Evolutionary conservation across 2,888 invertebrate genomes (phyloP).

Genomic region (Bombyx huttoni): DNA sequence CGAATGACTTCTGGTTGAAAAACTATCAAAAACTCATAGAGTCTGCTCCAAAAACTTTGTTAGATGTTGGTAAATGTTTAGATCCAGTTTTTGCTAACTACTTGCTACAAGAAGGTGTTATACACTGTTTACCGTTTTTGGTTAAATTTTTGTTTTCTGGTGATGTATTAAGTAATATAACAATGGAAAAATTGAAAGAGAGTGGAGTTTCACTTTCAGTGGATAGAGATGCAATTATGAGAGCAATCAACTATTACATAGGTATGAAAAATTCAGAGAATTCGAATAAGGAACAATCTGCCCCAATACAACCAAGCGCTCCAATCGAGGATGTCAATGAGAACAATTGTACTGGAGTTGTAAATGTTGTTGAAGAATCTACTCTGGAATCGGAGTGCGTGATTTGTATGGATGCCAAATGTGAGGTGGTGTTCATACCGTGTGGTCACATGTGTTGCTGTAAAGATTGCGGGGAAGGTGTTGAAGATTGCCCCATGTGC

Average conservation of each 20-base stretch:
- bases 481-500: constrained; percentile 84
- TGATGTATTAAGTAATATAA: constrained; percentile 64
- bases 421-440: constrained; percentile 84
- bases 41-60: constrained; percentile 77
- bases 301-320: constrained; percentile 27
- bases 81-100: constrained; percentile 79
- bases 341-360: constrained; percentile 38
- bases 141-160: constrained; percentile 72
- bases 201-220: constrained; percentile 69
- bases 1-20: constrained; percentile 79
- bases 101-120: constrained; percentile 79
- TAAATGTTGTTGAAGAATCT: constrained; percentile 29
- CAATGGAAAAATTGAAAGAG: constrained; percentile 67
- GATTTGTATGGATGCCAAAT: constrained; percentile 82
- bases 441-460: constrained; percentile 93
- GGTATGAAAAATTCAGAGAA: constrained; percentile 34
- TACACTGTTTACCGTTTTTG: constrained; percentile 83
- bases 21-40: constrained; percentile 89
- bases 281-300: constrained; percentile 16
- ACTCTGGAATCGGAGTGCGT: constrained; percentile 80
- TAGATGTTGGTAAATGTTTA: constrained; percentile 73
- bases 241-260: constrained; percentile 75
- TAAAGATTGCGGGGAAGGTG: constrained; percentile 74
- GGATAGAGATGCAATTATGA: constrained; percentile 75
- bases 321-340: constrained; percentile 25